Percentiles rank a stretch among this genome's conserved stretches.
phyloP scores from a whole-genome alignment of 2,113 vertebrate genomes.

The Indicator maculatus region DNA sequence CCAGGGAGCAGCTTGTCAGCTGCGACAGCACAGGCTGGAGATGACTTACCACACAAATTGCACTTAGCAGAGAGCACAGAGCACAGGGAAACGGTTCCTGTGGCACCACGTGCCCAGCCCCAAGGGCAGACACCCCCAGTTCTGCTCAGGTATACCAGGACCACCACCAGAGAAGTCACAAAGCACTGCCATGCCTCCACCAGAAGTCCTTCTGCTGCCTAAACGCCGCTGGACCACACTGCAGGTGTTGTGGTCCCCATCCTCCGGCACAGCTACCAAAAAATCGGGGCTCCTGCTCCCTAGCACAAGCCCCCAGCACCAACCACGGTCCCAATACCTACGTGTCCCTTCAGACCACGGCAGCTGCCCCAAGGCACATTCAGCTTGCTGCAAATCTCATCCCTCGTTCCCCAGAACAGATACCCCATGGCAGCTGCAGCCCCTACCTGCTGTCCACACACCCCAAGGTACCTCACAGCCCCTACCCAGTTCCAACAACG shows the following conservation, averaged over 20 bases:
- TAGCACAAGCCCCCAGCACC: background rate
- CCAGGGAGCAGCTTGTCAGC: background rate
- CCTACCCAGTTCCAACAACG: rapidly evolving
- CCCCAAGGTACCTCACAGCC: background rate
- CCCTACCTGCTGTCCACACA: background rate
- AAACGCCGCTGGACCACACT: background rate
- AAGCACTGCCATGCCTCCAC: background rate
- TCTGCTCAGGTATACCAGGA: background rate
- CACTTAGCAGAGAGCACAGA: background rate
- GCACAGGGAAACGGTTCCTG: background rate
- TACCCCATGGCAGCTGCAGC: background rate
- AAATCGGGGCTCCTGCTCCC: background rate
- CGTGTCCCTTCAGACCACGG: rapidly evolving
- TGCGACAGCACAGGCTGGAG: background rate
- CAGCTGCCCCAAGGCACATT: background rate
- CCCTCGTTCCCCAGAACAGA: background rate
- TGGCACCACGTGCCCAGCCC: background rate
- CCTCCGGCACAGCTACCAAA: rapidly evolving
- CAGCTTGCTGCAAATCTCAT: background rate
- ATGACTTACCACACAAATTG: too few species aligned
- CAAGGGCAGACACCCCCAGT: background rate
- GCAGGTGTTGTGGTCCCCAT: background rate
- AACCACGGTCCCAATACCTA: rapidly evolving
- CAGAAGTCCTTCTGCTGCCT: background rate
- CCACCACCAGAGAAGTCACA: background rate